phyloP scores from a whole-genome alignment of 2,888 invertebrate genomes.

The Timema cristinae region DNA sequence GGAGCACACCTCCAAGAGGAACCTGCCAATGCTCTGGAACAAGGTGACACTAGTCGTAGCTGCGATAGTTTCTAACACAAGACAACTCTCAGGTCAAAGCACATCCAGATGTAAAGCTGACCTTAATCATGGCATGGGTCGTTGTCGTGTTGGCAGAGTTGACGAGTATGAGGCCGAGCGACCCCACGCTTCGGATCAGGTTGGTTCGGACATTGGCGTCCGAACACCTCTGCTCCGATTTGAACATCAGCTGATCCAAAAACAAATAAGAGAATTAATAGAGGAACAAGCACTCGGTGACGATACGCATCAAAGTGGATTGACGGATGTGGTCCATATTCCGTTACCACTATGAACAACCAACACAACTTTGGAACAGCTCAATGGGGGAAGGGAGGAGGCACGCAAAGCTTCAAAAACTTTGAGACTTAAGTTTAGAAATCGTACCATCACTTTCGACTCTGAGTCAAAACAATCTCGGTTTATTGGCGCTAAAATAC shows the following conservation, averaged over 20 bases:
- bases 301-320: no score
- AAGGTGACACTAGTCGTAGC: neutral
- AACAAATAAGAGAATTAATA: neutral
- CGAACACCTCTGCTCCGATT: conserved; percentile 34
- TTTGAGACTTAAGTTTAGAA: no score
- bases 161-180: conserved; percentile 43
- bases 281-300: no score
- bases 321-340: no score
- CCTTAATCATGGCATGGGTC: conserved; percentile 21
- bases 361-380: no score
- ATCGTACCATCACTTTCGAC: no score
- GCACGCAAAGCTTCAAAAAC: no score
- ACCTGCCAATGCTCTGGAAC: conserved; percentile 44
- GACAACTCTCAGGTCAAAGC: neutral
- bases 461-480: no score
- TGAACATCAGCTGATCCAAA: conserved; percentile 26
- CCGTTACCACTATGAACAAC: no score
- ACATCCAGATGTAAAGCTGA: neutral
- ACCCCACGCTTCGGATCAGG: conserved; percentile 38
- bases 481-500: no score
- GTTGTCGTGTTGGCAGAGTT: conserved; percentile 14
- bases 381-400: no score
- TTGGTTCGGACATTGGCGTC: conserved; percentile 37
- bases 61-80: neutral
- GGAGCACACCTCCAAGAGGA: conserved; percentile 55